Evolutionary conservation across 1,140 invertebrate genomes (phyloP), one percentile per base, ranked within the genome.

Genomic region (Drosophila biarmipes): DNA sequence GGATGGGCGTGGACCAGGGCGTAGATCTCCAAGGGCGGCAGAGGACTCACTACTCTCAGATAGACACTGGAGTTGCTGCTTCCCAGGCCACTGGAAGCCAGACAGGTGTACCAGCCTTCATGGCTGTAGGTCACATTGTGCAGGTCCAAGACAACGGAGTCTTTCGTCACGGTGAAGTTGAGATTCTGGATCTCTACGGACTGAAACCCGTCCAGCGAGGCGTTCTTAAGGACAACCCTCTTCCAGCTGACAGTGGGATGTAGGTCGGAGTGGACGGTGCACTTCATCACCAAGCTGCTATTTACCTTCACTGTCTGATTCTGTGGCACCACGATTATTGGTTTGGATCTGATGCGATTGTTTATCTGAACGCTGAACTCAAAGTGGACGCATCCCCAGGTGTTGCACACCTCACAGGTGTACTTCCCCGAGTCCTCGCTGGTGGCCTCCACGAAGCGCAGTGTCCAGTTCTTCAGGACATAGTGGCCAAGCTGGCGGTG

Each of bases 61-160:
- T 97, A 98, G 12, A 97, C 97, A 85, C 95, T 97, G 31, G 95
- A 94, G 46, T 95, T 94, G 0, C 95, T 95, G 27, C 94, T 93
- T 0, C 98, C 98, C 12, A 98, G 93, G 38, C 94, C 94, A 91
- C 98, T 99, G 4, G 95, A 94, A 0, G 96, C 97, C 6, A 98
- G 93, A 90, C 98, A 99, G 0, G 96, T 96, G 90, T 99, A 99
- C 96, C 96, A 98, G 1, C 97, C 98, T 91, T 97, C 96, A 79
- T 98, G 96, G 35, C 96, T 95, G 61, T 96, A 93, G 0, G 97
- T 98, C 0, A 98, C 96, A 90, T 99, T 98, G 46, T 58, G 46
- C 12, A 82, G 43, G 10, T 61, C 14, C 52, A 86, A 29, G 24
- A 35, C 27, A 91, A 92, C 98, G 95, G 14, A 61, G 51, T 7